Conservation (phyloP, 2,888 invertebrate species). For the Melipona beecheii region DNA sequence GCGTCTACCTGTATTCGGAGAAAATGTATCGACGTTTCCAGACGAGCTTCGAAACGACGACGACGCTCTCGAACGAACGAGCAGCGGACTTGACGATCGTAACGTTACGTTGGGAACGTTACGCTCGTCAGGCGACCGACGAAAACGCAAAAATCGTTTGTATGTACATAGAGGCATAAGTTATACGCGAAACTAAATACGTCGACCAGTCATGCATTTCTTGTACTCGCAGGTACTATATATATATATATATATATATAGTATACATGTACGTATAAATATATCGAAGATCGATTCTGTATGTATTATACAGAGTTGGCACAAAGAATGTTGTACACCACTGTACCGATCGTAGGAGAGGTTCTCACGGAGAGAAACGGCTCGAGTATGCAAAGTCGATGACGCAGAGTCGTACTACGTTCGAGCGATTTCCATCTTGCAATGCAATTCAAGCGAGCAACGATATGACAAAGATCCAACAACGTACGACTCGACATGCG, state of each 20-base stretch:
- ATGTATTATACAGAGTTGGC: conserved; percentile 70
- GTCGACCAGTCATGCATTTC: conserved; percentile 76
- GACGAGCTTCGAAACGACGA: not conserved
- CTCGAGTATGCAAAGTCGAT: not conserved
- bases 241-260: not conserved
- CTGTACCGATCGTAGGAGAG: conserved; percentile 14
- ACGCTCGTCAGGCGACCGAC: conserved; percentile 13
- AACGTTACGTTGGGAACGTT: conserved; percentile 39
- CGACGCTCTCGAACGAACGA: conserved; percentile 14
- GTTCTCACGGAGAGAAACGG: not conserved
- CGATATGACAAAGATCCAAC: not conserved
- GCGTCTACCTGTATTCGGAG: not conserved
- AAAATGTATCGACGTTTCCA: not conserved
- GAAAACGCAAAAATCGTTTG: conserved; percentile 49
- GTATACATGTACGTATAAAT: not conserved
- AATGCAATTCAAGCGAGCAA: not conserved
- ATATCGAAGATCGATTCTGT: conserved; percentile 59
- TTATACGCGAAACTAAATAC: conserved; percentile 48
- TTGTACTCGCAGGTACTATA: conserved; percentile 55
- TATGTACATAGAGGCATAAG: conserved; percentile 63
- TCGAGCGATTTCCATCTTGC: not conserved
- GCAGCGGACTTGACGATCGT: conserved; percentile 13
- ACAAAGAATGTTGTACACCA: conserved; percentile 60
- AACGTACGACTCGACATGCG: too few relatives aligned
- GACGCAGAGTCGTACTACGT: not conserved